Evolutionary conservation across 2,888 invertebrate species (phyloP), one percentile per base, ranked within the genome.

Genomic region (Diachrysia chrysitis): DNA sequence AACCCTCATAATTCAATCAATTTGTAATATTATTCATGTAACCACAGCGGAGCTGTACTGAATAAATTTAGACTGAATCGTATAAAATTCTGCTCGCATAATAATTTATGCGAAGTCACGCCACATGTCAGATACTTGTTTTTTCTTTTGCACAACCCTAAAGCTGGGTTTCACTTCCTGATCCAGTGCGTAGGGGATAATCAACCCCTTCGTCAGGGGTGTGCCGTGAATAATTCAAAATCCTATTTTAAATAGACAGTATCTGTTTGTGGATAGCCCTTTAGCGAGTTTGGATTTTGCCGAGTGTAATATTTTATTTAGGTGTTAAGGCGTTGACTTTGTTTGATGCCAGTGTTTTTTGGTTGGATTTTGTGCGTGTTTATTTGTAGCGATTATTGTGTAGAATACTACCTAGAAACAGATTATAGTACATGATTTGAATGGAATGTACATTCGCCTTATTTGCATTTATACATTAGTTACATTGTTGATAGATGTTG

Each of bases 171-270:
- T 78, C 73, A 82, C 88, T 90, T 90, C 89, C 87, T 88, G 89
- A 88, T 85, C 83, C 84, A 79, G 70, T 78, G 73, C 85, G 77
- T 80, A 80, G 85, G 87, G 86, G 85, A 89, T 86, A 86, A 89
- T 87, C 88, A 89, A 89, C 91, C 92, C 90, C 87, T 87, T 84
- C 71, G 71, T 73, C 66, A 81, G 78, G 87, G 84, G 84, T 81
- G 85, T 83, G 85, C 79, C 74, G 83, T 91, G 90, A 91, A 92
- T 92, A 85, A 91, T 92, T 92, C 89, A 91, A 85, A 86, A 83
- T 83, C 79, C 81, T 79, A 80, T 84, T 88, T 88, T 85, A 87
- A 87, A 88, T 82, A 84, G 85, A 84, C 75, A 75, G 72, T 87
- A 81, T 84, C 79, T 85, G 81, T 83, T 76, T 83, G 78, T 71